Base-by-base conservation (phyloP, 2,888 invertebrate genomes). In the Brachyopa scutellaris region DNA sequence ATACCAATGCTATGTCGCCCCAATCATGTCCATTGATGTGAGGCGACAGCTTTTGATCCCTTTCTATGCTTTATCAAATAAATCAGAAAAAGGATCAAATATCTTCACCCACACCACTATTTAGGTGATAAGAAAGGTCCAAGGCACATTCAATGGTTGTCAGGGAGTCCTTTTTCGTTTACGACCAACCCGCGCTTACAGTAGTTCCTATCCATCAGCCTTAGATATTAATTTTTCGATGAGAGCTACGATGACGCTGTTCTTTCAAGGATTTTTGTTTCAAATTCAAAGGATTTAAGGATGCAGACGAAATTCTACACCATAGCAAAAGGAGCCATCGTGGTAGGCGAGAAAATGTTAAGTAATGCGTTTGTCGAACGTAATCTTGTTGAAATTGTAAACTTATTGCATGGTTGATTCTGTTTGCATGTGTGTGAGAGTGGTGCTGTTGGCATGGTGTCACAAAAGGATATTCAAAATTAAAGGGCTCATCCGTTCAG, bases 361-460 rank as follows among this genome's bases (percentile, higher is more conserved):
- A 76, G 33, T 80, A 80, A 69, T 76, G 76, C 45, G 47, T 70
- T 45, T 42, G 62, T 62, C 67, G 33, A 57, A 51, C 45, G 82
- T 77, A 70, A 77, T 72, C 77, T 67, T 66, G 59, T 70, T 77
- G 82, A 82, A 77, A 82, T 82, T 82, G 77, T 82, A 82, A 82
- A 77, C 82, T 82, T 82, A 82, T 82, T 77, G 66, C 66, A 72
- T 72, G 72, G 77, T 82, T 82, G 77, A 82, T 82, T 77, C 77
- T 49, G 66, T 82, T 82, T 17, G 36, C 49, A 62, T 73, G 21
- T 36, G 51, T 13, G 2, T 42, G 15, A 26, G n/a, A 2, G 38
- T 5, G 8, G 6, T 8, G 33, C 23, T 36, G 11, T 23, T 31
- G 45, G 9, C 3, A 45, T 45, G 51, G 51, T 55, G 45, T 29